These are phyloP conservation scores for Struthidea cinerea DNA, from an alignment of 2,113 vertebrate species.

Conservation along the genomic window DNA sequence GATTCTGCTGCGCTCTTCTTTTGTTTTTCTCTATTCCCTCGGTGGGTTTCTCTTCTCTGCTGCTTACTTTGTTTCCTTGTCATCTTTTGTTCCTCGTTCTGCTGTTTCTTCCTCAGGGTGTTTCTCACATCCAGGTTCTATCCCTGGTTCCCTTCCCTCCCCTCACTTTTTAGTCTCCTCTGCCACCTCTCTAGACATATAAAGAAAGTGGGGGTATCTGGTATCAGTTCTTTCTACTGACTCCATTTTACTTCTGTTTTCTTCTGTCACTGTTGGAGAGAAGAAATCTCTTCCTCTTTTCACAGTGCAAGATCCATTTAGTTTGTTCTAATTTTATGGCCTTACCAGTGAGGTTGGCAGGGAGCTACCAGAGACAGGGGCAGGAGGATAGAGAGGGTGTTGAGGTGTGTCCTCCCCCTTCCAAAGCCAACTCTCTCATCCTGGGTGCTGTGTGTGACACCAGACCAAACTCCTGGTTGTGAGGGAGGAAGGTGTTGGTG, in stretches of 20 bases:
- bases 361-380: not conserved
- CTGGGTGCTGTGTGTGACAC: not conserved
- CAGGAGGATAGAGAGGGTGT: fast-evolving
- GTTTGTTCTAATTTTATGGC: not conserved
- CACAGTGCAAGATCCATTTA: not conserved
- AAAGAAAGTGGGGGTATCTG: not conserved
- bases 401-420: not conserved
- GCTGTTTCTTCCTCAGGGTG: not conserved
- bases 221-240: not conserved
- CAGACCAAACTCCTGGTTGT: not conserved
- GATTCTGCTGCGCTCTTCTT: not conserved
- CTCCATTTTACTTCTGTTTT: not conserved
- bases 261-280: not conserved
- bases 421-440: not conserved
- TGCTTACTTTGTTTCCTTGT: not conserved
- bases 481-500: not conserved
- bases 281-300: not conserved
- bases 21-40: not conserved
- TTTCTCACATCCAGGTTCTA: not conserved
- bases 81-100: not conserved
- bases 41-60: not conserved
- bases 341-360: not conserved
- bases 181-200: not conserved
- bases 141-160: not conserved
- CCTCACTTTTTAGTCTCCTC: not conserved